These are phyloP conservation scores for Gastrophryne carolinensis DNA, from an alignment of 2,797 vertebrate species.

Conservation along the genomic window DNA sequence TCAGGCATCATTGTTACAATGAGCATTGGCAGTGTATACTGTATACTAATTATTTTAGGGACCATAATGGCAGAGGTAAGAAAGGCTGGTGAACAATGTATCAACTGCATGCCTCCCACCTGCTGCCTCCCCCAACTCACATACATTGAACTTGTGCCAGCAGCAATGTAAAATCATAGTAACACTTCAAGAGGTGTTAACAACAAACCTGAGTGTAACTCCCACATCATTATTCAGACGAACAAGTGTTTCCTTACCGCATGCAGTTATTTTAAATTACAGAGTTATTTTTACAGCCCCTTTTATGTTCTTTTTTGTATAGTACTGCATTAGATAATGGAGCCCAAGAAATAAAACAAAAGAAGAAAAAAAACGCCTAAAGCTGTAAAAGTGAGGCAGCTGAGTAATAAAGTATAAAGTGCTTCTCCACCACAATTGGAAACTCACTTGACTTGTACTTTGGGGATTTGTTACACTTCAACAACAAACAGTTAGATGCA, in stretches of 20 bases:
- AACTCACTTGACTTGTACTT: too few species aligned
- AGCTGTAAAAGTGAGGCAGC: too few species aligned
- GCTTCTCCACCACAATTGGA: too few species aligned
- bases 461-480: too few species aligned
- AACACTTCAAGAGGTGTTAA: background rate
- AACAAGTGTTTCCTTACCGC: too few species aligned
- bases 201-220: too few species aligned
- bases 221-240: background rate
- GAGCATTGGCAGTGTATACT: too few species aligned
- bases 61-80: too few species aligned
- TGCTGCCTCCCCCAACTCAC: background rate
- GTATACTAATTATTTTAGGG: too few species aligned
- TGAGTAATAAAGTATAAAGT: too few species aligned
- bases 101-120: background rate
- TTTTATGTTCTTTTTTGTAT: background rate
- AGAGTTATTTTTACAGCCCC: background rate
- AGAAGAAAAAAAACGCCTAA: background rate
- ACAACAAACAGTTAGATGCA: too few species aligned
- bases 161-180: background rate
- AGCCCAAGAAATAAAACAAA: background rate
- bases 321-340: background rate
- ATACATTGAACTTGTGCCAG: background rate
- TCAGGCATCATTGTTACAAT: too few species aligned
- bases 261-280: background rate
- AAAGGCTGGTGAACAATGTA: background rate